These are phyloP conservation scores for Eudemis profundana DNA, from an alignment of 2,888 invertebrate species.

Conservation along the genomic window DNA sequence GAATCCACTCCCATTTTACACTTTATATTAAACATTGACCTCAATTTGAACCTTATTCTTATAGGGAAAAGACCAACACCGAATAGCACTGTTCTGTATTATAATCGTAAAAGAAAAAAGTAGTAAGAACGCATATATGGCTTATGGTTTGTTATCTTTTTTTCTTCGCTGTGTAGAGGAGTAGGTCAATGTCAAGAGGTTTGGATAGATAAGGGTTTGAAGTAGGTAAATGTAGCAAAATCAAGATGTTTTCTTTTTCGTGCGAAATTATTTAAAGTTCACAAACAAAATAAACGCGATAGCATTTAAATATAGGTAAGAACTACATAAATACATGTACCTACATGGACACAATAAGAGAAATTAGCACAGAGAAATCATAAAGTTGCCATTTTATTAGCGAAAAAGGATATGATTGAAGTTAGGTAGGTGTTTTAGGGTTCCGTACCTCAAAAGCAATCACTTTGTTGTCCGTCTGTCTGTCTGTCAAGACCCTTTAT, in stretches of 20 bases:
- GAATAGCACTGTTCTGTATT: neutral
- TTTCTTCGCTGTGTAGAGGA: slow-evolving; percentile 1
- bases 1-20: slow-evolving; percentile 1
- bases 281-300: neutral
- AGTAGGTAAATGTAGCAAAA: neutral
- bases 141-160: neutral
- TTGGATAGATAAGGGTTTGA: slow-evolving; percentile 33
- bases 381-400: too few relatives aligned
- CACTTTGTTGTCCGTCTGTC: too few relatives aligned
- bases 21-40: neutral
- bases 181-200: slow-evolving; percentile 40
- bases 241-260: slow-evolving; percentile 8
- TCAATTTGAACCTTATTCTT: neutral
- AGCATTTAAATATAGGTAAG: too few relatives aligned
- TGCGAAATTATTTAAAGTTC: slow-evolving; percentile 18
- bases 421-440: too few relatives aligned
- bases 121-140: neutral
- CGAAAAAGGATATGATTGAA: too few relatives aligned
- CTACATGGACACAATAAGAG: too few relatives aligned
- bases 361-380: too few relatives aligned
- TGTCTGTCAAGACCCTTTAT: too few relatives aligned
- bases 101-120: neutral
- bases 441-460: too few relatives aligned
- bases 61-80: neutral
- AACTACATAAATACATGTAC: too few relatives aligned